phyloP scores from a whole-genome alignment of 2,888 invertebrate species.

The Metallyticus violacea region DNA sequence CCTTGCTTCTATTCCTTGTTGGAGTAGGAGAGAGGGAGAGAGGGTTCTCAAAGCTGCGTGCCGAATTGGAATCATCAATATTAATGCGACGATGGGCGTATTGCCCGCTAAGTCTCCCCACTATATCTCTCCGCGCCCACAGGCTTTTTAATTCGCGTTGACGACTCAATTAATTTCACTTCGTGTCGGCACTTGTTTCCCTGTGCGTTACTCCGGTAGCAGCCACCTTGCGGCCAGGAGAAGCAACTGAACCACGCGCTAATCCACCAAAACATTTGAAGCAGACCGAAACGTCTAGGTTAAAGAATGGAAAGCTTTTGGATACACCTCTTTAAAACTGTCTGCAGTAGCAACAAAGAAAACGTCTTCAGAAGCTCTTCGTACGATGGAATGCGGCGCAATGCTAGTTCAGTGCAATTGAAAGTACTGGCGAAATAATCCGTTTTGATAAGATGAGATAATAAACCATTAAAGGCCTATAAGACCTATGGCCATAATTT shows the following conservation, averaged over 20 bases:
- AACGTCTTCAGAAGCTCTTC: neutral
- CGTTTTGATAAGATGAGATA: too few species aligned
- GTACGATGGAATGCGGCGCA: too few species aligned
- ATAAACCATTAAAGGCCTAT: too few species aligned
- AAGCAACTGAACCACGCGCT: neutral
- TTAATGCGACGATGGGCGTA: neutral
- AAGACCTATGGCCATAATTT: too few species aligned
- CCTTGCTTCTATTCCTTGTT: too few species aligned
- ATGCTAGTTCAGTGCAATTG: too few species aligned
- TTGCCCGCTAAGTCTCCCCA: neutral
- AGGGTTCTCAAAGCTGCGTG: neutral
- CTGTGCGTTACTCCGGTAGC: neutral
- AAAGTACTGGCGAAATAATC: too few species aligned
- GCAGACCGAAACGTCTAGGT: neutral
- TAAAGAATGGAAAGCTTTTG: neutral
- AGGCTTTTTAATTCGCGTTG: neutral
- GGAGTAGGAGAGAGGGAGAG: neutral
- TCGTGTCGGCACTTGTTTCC: neutral
- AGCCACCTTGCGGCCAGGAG: neutral
- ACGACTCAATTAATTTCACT: neutral
- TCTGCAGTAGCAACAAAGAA: neutral
- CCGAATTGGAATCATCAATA: neutral
- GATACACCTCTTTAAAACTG: neutral
- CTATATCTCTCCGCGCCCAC: neutral
- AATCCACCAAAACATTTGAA: neutral